Evolutionary conservation across 1,140 invertebrate species (phyloP).

Genomic region (Ericerus pela): DNA sequence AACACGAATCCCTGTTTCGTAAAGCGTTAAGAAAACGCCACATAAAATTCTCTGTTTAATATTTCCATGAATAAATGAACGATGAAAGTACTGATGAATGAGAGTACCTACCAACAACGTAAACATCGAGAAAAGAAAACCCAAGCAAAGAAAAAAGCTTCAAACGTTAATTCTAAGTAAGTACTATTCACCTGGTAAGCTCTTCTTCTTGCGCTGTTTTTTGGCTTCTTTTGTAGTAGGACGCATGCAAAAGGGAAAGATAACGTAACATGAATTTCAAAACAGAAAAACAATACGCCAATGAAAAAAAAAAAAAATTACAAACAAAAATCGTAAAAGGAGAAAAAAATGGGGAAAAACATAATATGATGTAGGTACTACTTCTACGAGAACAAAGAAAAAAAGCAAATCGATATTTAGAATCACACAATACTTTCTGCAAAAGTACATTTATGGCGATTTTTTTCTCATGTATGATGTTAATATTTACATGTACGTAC

Average conservation of each 20-base stretch:
- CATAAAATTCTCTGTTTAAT: too few relatives aligned
- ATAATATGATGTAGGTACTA: too few relatives aligned
- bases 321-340: conserved; percentile 1
- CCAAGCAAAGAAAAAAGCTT: too few relatives aligned
- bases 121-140: too few relatives aligned
- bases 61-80: too few relatives aligned
- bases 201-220: conserved; percentile 81
- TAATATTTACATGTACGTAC: conserved; percentile 7
- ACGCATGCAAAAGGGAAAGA: conserved; percentile 29
- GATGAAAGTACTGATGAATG: too few relatives aligned
- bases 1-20: too few relatives aligned
- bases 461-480: conserved; percentile 10
- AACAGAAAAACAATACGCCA: not conserved
- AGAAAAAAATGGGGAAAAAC: too few relatives aligned
- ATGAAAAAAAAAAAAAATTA: conserved; percentile 3
- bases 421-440: conserved; percentile 7
- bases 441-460: conserved; percentile 8
- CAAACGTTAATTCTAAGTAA: conserved; percentile 6
- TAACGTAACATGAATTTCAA: conserved; percentile 8
- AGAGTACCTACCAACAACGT: too few relatives aligned
- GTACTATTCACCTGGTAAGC: conserved; percentile 54
- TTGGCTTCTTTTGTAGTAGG: conserved; percentile 56
- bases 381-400: conserved; percentile 5
- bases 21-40: too few relatives aligned
- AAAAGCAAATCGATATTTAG: conserved; percentile 11